Base-by-base conservation (phyloP, 2,797 vertebrate genomes). In the Paratrypauchen microcephalus region DNA sequence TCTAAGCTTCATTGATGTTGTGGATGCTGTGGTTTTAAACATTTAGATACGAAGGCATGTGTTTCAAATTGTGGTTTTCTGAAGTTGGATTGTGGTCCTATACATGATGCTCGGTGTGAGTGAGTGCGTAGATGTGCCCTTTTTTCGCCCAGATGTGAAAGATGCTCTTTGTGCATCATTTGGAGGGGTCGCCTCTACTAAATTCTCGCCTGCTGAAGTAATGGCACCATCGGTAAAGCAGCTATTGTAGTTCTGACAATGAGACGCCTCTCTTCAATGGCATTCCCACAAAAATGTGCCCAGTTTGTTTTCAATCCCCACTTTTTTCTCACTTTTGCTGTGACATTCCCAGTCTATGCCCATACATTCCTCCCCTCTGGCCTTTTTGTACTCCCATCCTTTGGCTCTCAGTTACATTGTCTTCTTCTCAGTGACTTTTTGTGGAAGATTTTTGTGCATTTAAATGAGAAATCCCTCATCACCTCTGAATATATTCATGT, bases 141-240 rank as follows among this genome's bases (percentile, higher is more conserved):
- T 83, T 87, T 87, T 84, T 84, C 80, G 88, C 85, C 88, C 79
- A 87, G 81, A 88, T 88, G 89, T 94, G 89, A 95, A 94, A 93
- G 93, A 83, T 80, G 18, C 79, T 89, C 93, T 91, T 95, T 95
- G 93, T 95, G 87, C 62, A 74, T 89, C 89, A 81, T 78, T 92
- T 79, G 9, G 81, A 92, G 83, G 91, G 93, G 93, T 95, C 92
- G 93, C 91, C 92, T 93, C 91, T 94, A 92, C 92, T 91, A 89
- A 96, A 98, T 97, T 97, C 96, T 92, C 96, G 91, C 93, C 90
- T 89, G 93, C 94, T 97, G 96, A 97, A 97, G 96, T 98, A 96
- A 98, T 96, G 93, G 92, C 91, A 93, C 90, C 88, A 88, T 93
- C 28, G 91, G 93, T 92, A 94, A 93, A 92, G 94, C 92, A 86